Conservation (phyloP, 2,888 invertebrate genomes). For the Tetranychus truncatus region DNA sequence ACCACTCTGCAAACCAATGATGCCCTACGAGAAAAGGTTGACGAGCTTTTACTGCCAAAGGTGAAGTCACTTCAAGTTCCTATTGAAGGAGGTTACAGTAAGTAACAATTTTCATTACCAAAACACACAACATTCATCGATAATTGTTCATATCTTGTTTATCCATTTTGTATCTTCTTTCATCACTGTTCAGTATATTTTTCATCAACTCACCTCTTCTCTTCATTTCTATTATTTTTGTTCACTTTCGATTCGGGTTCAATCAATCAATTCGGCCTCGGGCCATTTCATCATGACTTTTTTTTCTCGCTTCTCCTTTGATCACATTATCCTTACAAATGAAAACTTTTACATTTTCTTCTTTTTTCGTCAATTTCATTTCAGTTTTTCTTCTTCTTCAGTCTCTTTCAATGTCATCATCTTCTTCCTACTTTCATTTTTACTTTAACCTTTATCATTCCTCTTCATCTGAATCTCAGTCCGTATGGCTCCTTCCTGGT, state of each 20-base stretch:
- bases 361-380: neutral
- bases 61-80: conserved; percentile 71
- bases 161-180: neutral
- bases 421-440: neutral
- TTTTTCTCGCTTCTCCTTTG: neutral
- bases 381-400: neutral
- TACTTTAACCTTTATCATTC: neutral
- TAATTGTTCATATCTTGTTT: neutral
- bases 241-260: neutral
- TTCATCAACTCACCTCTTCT: too few relatives aligned
- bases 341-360: neutral
- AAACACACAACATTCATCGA: too few relatives aligned
- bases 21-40: conserved; percentile 47
- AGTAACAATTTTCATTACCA: conserved; percentile 11
- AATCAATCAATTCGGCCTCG: neutral
- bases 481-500: neutral
- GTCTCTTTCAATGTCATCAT: neutral
- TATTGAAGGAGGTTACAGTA: conserved; percentile 60
- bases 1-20: conserved; percentile 51
- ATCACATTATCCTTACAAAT: neutral
- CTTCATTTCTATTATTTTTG: neutral
- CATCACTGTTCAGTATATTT: too few relatives aligned
- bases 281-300: neutral
- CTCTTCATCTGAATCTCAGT: neutral
- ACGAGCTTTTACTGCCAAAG: conserved; percentile 62